Evolutionary conservation across 2,797 vertebrate species (phyloP), one percentile per base, ranked within the genome.

Genomic region (Picus viridis): DNA sequence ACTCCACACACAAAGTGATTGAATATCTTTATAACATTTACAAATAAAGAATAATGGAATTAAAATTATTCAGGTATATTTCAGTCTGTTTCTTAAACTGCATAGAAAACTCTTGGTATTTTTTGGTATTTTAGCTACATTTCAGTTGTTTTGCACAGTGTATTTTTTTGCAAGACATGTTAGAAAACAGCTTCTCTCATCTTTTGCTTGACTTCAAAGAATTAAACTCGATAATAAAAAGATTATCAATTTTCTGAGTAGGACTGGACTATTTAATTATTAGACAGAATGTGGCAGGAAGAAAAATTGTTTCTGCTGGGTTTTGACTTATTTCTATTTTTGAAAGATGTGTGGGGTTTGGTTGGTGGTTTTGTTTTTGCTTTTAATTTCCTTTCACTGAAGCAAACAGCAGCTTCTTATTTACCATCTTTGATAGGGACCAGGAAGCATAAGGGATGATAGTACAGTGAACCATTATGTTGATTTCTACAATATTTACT

Each of bases 331-430:
- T 96, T 94, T 90, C 78, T 92, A 26, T 79, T 95, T 86, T 84
- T 89, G 65, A 86, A 95, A 96, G 90, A 93, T 79, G 10, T 69
- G 23, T 81, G 45, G 26, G 74, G 76, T 94, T 78, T 49, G 34
- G 34, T 34, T 34, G 34, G 34, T 71, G 90, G 32, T 83, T 89
- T 97, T 95, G 88, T 83, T 95, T 96, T 95, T 90, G 75, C 29
- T 92, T 88, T 96, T 94, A 79, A 95, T 97, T 98, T 97, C 80
- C 83, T 96, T 89, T 73, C 47, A 51, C 77, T 91, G 91, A 96
- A 95, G 88, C 73, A 80, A 95, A 83, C 16, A 89, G 80, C 29
- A 94, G 49, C 86, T 92, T 76, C 68, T 80, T 80, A 96, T 97
- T 96, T 84, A 92, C 96, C 86, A 96, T 54, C 19, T 83, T 83